Percentiles rank a stretch among this genome's conserved stretches.
Evolutionary conservation across 2,797 vertebrate genomes (phyloP).

Genomic region (Mormyrops attenuatus): DNA sequence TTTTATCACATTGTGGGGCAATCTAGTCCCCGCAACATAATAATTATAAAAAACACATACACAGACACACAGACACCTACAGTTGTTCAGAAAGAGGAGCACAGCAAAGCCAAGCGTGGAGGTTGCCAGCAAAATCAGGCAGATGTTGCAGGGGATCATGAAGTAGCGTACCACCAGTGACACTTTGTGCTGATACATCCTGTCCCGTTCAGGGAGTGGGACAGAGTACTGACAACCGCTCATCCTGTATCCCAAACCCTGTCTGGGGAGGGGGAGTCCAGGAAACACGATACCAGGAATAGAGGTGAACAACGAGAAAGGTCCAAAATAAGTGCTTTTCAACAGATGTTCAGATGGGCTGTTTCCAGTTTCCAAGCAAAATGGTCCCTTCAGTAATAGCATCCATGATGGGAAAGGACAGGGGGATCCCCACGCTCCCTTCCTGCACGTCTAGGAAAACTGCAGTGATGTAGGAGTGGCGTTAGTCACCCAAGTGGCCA

Average conservation of each 20-base stretch:
- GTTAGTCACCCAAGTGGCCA: not conserved
- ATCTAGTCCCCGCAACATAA: not conserved
- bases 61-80: conserved; percentile 64
- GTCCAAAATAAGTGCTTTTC: conserved; percentile 48
- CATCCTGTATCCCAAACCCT: conserved; percentile 69
- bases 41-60: not conserved
- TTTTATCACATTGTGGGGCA: not conserved
- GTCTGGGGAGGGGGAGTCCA: conserved; percentile 43
- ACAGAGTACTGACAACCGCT: conserved; percentile 74
- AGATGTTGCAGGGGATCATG: conserved; percentile 98
- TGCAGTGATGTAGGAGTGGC: not conserved
- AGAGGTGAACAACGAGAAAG: conserved; percentile 31
- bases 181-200: conserved; percentile 85
- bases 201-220: conserved; percentile 72
- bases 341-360: conserved; percentile 45
- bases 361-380: conserved; percentile 57
- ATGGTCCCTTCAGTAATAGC: conserved; percentile 59
- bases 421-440: conserved; percentile 47
- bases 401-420: conserved; percentile 45
- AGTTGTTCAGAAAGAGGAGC: conserved; percentile 95
- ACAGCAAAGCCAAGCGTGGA: conserved; percentile 88
- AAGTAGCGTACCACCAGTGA: conserved; percentile 93
- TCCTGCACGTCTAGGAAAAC: conserved; percentile 20
- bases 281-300: conserved; percentile 43
- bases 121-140: conserved; percentile 90